Base-by-base conservation (phyloP, 2,113 vertebrate species). In the Vanacampus margaritifer region DNA sequence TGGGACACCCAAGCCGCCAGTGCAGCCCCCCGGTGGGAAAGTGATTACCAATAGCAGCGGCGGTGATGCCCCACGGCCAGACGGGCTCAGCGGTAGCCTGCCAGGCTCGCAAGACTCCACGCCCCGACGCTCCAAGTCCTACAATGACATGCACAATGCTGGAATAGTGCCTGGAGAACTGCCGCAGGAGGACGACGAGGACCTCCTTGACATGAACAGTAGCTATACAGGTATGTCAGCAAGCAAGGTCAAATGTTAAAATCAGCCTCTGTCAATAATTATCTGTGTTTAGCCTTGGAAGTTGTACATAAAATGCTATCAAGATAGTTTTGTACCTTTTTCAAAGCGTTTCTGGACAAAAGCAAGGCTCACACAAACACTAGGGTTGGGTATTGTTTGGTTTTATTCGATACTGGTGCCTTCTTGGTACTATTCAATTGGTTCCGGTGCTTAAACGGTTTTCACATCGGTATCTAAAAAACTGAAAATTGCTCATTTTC, bases 61-160 rank as follows among this genome's bases (percentile, higher is more conserved):
- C 61, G 87, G 89, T 91, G 93, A 98, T 98, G 95, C 93, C 92
- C 86, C 79, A 75, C 90, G 95, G 92, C 91, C 95, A 88, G 94
- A 92, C 87, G 60, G 83, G 82, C 83, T 88, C 86, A 89, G 82
- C 57, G 43, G 80, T 89, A 92, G 94, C 88, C 93, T 93, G 85
- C 87, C 95, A 75, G 93, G 93, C 92, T 95, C 95, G 80, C 94
- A 94, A 90, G 92, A 95, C 89, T 93, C 94, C 17, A 96, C 95
- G 75, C 95, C 96, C 72, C 95, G 93, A 89, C 93, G 97, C 89
- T 90, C 92, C 88, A 98, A 97, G 91, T 98, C 96, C 87, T 99
- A 99, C 94, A 95, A 98, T 99, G 97, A 99, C 90, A 99, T 99
- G 96, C 95, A 95, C 93, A 96, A 98, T 96, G 96, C 96, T 94